Conservation (phyloP, 2,888 invertebrate genomes). For the Himalopsyche anomala region DNA sequence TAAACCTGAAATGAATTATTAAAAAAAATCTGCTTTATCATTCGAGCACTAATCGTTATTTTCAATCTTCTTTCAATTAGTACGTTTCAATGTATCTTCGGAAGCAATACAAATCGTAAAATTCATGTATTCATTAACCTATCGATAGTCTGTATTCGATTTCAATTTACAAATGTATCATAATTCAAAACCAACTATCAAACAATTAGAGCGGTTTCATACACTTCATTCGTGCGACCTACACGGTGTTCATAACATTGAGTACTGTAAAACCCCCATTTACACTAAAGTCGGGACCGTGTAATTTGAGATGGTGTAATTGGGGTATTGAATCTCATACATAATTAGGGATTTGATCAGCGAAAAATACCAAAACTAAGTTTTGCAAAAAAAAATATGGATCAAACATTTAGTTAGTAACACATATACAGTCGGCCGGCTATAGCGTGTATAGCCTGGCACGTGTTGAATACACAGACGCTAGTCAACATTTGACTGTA, state of each 20-base stretch:
- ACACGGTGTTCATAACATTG: not conserved
- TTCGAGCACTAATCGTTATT: not conserved
- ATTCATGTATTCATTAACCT: not conserved
- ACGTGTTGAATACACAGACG: too few relatives aligned
- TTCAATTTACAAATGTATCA: conserved; percentile 23
- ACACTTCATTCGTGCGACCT: conserved; percentile 1
- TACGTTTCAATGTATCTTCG: not conserved
- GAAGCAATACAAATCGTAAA: conserved; percentile 8
- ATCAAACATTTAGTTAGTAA: too few relatives aligned
- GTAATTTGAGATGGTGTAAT: not conserved
- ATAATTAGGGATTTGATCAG: too few relatives aligned
- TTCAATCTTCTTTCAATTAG: conserved; percentile 3
- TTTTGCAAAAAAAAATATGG: too few relatives aligned
- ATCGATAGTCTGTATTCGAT: conserved; percentile 5
- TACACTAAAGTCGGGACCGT: not conserved
- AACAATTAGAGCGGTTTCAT: conserved; percentile 25
- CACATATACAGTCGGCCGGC: too few relatives aligned
- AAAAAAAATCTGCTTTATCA: too few relatives aligned
- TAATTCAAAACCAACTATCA: conserved; percentile 5
- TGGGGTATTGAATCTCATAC: too few relatives aligned
- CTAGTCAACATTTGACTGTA: too few relatives aligned
- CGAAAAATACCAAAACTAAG: too few relatives aligned
- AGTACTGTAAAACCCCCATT: not conserved
- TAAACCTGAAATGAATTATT: too few relatives aligned
- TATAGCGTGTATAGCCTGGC: too few relatives aligned